Conservation (phyloP, 2,797 vertebrate genomes). For the Mormyrops attenuatus region DNA sequence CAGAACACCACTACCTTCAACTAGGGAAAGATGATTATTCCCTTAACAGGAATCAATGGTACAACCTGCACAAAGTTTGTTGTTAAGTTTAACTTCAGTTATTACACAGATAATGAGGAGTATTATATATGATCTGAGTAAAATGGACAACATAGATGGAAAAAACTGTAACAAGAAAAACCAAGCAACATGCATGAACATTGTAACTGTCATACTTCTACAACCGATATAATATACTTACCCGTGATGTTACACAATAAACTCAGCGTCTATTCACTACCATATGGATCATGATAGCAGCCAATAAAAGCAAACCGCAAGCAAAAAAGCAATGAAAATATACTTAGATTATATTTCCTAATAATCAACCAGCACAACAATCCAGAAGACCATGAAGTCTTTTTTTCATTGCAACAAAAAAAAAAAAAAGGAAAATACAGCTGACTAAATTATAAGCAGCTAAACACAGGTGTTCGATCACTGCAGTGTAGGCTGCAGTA, state of each 20-base stretch:
- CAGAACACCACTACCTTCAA: neutral
- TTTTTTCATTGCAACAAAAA: neutral
- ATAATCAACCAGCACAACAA: neutral
- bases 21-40: neutral
- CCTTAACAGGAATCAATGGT: neutral
- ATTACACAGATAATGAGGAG: neutral
- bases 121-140: neutral
- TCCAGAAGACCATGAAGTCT: neutral
- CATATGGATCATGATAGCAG: neutral
- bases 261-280: neutral
- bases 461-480: neutral
- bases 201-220: neutral
- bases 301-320: neutral
- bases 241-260: neutral
- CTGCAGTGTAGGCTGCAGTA: neutral
- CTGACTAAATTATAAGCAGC: neutral
- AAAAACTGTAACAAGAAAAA: constrained; percentile 17
- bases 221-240: constrained; percentile 6
- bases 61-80: neutral
- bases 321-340: constrained; percentile 4
- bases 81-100: neutral
- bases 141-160: constrained; percentile 25
- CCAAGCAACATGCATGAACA: constrained; percentile 17
- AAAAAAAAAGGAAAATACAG: neutral
- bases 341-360: constrained; percentile 8